A percentile compares a stretch with the other conserved stretches of the same genome.
Conservation (phyloP, 2,888 invertebrate species). For the Hirtodrosophila histrioides region DNA sequence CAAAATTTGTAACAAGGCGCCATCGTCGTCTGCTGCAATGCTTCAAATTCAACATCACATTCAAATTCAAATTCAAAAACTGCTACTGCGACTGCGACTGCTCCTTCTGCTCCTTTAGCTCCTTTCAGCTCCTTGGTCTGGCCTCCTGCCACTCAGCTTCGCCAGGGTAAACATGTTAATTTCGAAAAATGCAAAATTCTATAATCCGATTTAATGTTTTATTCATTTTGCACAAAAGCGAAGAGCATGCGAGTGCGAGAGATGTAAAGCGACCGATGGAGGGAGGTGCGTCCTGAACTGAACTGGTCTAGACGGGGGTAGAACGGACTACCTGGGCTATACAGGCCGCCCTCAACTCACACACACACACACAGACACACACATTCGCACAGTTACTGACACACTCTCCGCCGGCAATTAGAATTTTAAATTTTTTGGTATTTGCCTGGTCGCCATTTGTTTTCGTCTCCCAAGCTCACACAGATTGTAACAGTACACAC, state of each 20-base stretch:
- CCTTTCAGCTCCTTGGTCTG: neutral
- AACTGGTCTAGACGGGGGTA: neutral
- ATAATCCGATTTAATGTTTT: constrained; percentile 81
- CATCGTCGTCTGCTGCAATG: constrained; percentile 47
- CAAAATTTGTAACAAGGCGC: constrained; percentile 43
- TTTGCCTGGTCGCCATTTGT: constrained; percentile 54
- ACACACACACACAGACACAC: constrained; percentile 27
- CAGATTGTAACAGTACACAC: constrained; percentile 44
- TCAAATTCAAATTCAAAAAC: constrained; percentile 54
- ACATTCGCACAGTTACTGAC: constrained; percentile 32
- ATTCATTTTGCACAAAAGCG: constrained; percentile 71
- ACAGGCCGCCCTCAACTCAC: constrained; percentile 7
- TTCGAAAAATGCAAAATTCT: constrained; percentile 79
- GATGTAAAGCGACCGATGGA: neutral
- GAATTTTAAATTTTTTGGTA: constrained; percentile 69
- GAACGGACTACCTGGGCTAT: constrained; percentile 17
- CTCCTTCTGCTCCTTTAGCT: neutral
- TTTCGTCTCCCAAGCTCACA: constrained; percentile 43
- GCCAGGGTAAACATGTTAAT: constrained; percentile 78
- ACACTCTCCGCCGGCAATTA: constrained; percentile 62
- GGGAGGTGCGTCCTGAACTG: neutral
- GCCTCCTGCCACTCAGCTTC: constrained; percentile 24
- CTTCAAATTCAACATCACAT: constrained; percentile 37
- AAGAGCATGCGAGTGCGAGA: constrained; percentile 31
- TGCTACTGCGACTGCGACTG: constrained; percentile 29